A percentile compares a stretch with the other conserved stretches of the same genome.
These are phyloP conservation scores for Spodoptera exigua DNA, from an alignment of 2,888 invertebrate species.

Conservation along the genomic window DNA sequence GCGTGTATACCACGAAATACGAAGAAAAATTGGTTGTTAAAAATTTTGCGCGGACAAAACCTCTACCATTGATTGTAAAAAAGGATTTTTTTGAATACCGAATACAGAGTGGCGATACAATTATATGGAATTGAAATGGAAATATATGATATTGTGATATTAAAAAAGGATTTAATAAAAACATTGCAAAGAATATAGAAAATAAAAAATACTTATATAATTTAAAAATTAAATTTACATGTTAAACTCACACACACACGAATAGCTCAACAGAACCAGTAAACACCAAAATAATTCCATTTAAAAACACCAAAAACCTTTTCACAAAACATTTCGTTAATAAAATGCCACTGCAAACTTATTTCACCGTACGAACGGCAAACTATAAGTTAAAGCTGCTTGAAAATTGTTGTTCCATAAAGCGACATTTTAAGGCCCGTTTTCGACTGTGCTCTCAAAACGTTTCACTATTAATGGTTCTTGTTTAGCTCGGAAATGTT, in stretches of 20 bases:
- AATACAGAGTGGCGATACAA: conserved; percentile 10
- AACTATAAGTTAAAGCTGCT: background rate
- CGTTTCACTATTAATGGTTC: conserved; percentile 74
- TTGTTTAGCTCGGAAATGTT: conserved; percentile 77
- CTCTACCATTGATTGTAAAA: conserved; percentile 22
- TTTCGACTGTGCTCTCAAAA: conserved; percentile 60
- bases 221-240: too few relatives aligned
- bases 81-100: conserved; percentile 18
- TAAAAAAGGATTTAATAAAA: too few relatives aligned
- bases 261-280: too few relatives aligned
- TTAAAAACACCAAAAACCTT: too few relatives aligned
- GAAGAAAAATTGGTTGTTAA: conserved; percentile 7
- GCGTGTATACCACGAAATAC: conserved; percentile 14
- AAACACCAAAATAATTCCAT: too few relatives aligned
- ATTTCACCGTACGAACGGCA: too few relatives aligned
- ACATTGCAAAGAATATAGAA: too few relatives aligned
- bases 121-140: conserved; percentile 8
- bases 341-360: too few relatives aligned
- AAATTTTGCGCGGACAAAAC: conserved; percentile 4
- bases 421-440: conserved; percentile 64
- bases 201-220: too few relatives aligned
- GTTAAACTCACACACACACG: too few relatives aligned
- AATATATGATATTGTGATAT: too few relatives aligned
- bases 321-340: too few relatives aligned
- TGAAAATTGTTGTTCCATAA: conserved; percentile 7